phyloP scores from a whole-genome alignment of 2,888 invertebrate species.

The Chloromyia formosa region DNA sequence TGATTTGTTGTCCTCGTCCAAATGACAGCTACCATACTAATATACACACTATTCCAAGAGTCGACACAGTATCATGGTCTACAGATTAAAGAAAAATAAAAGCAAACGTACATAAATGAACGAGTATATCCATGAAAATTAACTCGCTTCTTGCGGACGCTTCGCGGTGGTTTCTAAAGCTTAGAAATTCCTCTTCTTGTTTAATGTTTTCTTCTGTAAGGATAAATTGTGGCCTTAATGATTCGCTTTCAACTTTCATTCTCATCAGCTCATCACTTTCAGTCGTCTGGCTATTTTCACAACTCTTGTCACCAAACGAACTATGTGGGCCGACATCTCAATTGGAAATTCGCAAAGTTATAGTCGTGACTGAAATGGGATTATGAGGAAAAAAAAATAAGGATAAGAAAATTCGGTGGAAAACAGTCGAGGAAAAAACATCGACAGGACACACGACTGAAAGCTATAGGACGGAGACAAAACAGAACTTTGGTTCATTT shows the following conservation, averaged over 20 bases:
- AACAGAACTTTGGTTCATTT: constrained; percentile 4
- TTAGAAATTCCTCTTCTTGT: background rate
- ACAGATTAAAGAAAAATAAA: too few species aligned
- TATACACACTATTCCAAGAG: too few species aligned
- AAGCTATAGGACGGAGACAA: background rate
- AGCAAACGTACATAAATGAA: too few species aligned
- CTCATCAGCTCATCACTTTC: background rate
- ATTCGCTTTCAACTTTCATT: background rate
- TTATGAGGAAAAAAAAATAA: background rate
- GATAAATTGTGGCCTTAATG: constrained; percentile 11
- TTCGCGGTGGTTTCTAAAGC: too few species aligned
- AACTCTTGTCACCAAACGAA: constrained; percentile 2
- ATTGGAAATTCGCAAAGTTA: constrained; percentile 35
- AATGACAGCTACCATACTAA: background rate
- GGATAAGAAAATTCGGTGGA: background rate
- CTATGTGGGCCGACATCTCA: constrained; percentile 29
- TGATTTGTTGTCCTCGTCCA: too few species aligned
- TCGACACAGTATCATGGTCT: background rate
- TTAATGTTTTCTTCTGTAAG: background rate
- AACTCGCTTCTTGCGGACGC: background rate
- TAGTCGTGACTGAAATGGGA: constrained; percentile 28
- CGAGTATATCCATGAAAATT: constrained; percentile 3
- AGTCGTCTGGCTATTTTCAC: constrained; percentile 21
- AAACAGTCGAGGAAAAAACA: too few species aligned
- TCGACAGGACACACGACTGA: too few species aligned